Base-by-base conservation (phyloP, 1,140 invertebrate species). In the Euwallacea similis region DNA sequence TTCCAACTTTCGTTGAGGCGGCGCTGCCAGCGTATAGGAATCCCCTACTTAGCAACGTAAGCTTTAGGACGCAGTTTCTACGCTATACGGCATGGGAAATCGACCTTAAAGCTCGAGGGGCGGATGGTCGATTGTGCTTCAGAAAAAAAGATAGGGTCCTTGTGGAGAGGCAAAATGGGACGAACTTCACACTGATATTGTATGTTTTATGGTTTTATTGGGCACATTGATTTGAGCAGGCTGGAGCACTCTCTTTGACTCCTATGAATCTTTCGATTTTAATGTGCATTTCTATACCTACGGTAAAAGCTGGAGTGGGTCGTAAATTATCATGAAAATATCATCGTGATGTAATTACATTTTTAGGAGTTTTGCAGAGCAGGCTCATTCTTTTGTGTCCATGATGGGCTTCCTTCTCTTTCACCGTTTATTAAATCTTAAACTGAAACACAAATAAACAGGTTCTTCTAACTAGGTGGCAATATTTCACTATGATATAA, bases 141-240 rank as follows among this genome's bases (percentile, higher is more conserved):
- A 7, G n/a, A 47, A 10, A 10, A 47, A 55, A 46, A 33, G 55
- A 60, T 44, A 41, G 42, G 60, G 42, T 64, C 42, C 58, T 59
- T 67, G 59, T 75, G 60, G 50, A 72, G 47, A 42, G 13, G 66
- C 66, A 73, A 77, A 74, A 74, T 69, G 76, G 73, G 73, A 53
- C 55, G 74, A 71, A 69, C 72, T 75, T 74, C 63, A 76, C 73
- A 75, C 65, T 74, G 76, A 79, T 78, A 79, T 78, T 79, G 78
- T 79, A 75, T 79, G 78, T 80, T 80, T 80, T 80, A 79, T 79
- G 73, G 77, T 81, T 80, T 81, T 80, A 81, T 81, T 81, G 79
- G 79, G 79, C 74, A 76, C 79, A 81, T 81, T 79, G 79, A 81
- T 81, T 77, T 76, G 72, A 73, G 66, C 65, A 74, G 73, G 73